A percentile compares a stretch with the other conserved stretches of the same genome.
These are phyloP conservation scores for Muscidifurax raptorellus DNA, from an alignment of 1,140 invertebrate species.

Conservation along the genomic window DNA sequence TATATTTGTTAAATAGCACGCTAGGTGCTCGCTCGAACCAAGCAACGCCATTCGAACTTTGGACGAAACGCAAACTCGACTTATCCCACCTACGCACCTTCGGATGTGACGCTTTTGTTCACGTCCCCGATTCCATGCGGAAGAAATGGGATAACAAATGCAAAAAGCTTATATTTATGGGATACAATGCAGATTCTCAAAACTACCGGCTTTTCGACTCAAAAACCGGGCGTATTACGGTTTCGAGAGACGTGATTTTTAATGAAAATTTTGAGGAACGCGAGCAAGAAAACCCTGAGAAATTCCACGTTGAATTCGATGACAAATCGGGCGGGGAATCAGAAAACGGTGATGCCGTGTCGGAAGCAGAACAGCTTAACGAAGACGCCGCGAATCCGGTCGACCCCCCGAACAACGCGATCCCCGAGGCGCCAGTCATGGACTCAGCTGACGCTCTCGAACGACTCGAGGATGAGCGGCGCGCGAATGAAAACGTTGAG, in stretches of 20 bases:
- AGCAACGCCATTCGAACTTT: slow-evolving; percentile 55
- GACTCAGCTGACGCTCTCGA: too few relatives aligned
- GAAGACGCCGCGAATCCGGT: too few relatives aligned
- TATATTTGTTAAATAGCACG: slow-evolving; percentile 48
- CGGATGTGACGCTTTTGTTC: slow-evolving; percentile 43
- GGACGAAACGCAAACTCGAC: slow-evolving; percentile 57
- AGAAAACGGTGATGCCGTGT: too few relatives aligned
- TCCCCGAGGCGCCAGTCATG: too few relatives aligned
- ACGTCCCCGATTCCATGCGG: slow-evolving; percentile 31
- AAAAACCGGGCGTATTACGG: slow-evolving; percentile 28
- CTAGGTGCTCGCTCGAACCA: neutral
- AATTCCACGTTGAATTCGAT: too few relatives aligned
- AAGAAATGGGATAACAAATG: slow-evolving; percentile 53
- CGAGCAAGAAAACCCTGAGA: too few relatives aligned
- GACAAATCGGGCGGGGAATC: too few relatives aligned
- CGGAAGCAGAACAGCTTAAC: too few relatives aligned
- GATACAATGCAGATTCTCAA: slow-evolving; percentile 50
- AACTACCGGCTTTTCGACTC: slow-evolving; percentile 56
- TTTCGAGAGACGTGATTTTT: slow-evolving; percentile 55
- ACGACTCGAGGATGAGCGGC: too few relatives aligned
- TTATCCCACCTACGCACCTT: slow-evolving; percentile 58
- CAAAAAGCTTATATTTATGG: slow-evolving; percentile 51
- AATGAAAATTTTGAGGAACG: slow-evolving; percentile 12
- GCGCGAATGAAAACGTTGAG: too few relatives aligned
- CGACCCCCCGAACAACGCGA: too few relatives aligned